phyloP scores from a whole-genome alignment of 2,113 vertebrate species.

The Promerops cafer region DNA sequence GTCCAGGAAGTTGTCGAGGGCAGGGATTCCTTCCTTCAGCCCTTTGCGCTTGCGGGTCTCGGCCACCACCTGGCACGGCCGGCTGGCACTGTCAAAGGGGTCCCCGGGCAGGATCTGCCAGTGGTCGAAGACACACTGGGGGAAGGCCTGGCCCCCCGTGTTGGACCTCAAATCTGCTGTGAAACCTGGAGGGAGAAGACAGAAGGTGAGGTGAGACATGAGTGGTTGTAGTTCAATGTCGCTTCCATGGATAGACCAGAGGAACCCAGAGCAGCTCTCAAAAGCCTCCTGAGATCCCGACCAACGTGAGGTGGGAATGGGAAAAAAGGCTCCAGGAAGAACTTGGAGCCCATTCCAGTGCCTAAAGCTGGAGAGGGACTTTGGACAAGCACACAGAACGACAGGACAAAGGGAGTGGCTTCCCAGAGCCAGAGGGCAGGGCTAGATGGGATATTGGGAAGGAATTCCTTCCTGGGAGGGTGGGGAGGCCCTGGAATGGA shows the following conservation, averaged over 20 bases:
- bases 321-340: neutral
- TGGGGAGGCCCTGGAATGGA: neutral
- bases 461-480: neutral
- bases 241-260: accelerated
- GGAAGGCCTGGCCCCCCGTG: conserved; percentile 93
- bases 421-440: too few relatives aligned
- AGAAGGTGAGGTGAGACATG: accelerated
- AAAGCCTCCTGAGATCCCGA: accelerated
- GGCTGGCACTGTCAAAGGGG: conserved; percentile 74
- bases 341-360: accelerated
- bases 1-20: conserved; percentile 94
- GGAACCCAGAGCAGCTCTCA: accelerated
- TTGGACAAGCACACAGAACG: neutral
- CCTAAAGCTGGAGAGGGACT: neutral
- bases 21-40: conserved; percentile 88
- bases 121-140: conserved; percentile 95
- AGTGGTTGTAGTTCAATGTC: accelerated
- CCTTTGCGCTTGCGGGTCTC: conserved; percentile 93
- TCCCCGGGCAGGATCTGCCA: conserved; percentile 92
- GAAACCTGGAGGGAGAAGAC: conserved; percentile 75
- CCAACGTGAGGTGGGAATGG: accelerated
- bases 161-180: conserved; percentile 91
- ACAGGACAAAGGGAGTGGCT: neutral
- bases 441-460: accelerated
- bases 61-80: conserved; percentile 77